Conservation (phyloP, 2,113 vertebrate genomes). For the Laticauda colubrina region DNA sequence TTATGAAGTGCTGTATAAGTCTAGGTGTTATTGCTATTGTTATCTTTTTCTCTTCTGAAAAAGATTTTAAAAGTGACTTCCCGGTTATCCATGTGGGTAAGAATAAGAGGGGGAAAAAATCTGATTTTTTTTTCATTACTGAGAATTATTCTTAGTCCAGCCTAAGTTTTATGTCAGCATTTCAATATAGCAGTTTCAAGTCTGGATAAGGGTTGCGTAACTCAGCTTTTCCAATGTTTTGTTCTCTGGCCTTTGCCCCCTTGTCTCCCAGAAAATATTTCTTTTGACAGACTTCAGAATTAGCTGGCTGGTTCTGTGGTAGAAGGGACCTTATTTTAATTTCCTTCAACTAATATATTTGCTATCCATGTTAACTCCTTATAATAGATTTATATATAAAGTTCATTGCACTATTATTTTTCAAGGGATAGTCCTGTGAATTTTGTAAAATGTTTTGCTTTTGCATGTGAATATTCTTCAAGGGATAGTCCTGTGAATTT, state of each 20-base stretch:
- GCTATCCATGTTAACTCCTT: background rate
- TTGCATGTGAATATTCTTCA: background rate
- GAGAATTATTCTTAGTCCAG: background rate
- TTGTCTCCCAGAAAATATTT: background rate
- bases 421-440: background rate
- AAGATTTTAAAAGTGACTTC: background rate
- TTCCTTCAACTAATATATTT: background rate
- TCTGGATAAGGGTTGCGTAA: background rate
- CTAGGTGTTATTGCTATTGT: background rate
- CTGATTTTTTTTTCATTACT: background rate
- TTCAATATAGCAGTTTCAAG: background rate
- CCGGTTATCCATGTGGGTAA: background rate
- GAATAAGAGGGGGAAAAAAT: background rate
- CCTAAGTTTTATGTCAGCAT: background rate
- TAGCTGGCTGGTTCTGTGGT: background rate
- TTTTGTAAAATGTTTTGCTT: background rate
- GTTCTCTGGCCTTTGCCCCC: background rate
- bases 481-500: background rate
- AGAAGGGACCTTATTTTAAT: background rate
- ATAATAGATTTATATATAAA: background rate
- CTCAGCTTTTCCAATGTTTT: background rate
- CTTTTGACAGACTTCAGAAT: background rate
- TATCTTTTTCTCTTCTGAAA: background rate
- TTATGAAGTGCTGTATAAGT: background rate
- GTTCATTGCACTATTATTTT: background rate